Base-by-base conservation (phyloP, 2,113 vertebrate species). In the zebrafish (Danio rerio) region DNA sequence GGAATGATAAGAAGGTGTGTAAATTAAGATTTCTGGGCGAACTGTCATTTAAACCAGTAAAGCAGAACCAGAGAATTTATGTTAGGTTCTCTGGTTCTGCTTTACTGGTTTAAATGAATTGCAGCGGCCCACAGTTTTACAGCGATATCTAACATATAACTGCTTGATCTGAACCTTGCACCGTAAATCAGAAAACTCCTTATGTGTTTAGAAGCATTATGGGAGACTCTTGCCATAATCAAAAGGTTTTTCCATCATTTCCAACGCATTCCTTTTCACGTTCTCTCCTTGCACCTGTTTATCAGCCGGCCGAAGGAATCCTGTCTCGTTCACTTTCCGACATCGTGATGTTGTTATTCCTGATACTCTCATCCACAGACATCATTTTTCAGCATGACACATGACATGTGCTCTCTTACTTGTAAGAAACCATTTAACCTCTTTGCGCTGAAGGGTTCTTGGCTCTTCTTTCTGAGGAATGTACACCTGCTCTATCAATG, bases 401-500 rank as follows among this genome's bases (percentile, higher is more conserved):
- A 59, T 61, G 65, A 83, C 74, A 87, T 85, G 75, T 88, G 84
- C 76, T 85, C 88, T 75, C 77, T 74, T 87, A 84, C 79, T 76
- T 85, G 83, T 86, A 78, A 84, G 81, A 87, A 86, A 91, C 87
- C 63, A 68, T 82, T 70, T 86, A 90, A 90, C 88, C 89, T 91
- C 83, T 83, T 83, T 74, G 81, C 82, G 82, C 83, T 87, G 81
- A 73, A 86, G 85, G 79, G 80, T 87, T 84, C 74, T 87, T 84
- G 80, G 81, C 84, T 81, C 16, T 49, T 89, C 81, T 83, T 76
- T 72, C 56, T 15, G 42, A 82, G 89, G 90, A 92, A 92, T 90
- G 90, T 55, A 87, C 91, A 92, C 90, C 91, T 93, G 91, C 88
- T 79, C 61, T 18, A 68, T 84, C 63, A 79, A 20, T 72, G 73